Percentiles rank a stretch among this genome's conserved stretches.
Conservation (phyloP, 2,888 invertebrate genomes). For the Aleiodes leptofemur region DNA sequence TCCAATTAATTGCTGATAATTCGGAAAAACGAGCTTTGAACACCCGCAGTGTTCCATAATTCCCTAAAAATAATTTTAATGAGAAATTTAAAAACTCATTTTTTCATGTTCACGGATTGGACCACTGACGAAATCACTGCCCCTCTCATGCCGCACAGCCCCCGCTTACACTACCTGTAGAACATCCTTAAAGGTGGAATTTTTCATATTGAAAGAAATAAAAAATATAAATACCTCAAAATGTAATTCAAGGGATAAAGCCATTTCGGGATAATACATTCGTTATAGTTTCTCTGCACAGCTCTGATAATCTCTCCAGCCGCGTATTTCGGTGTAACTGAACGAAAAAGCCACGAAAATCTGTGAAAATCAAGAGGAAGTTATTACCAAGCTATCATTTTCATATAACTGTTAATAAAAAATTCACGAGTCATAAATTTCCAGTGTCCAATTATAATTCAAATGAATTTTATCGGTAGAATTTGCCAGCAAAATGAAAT, state of each 20-base stretch:
- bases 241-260: constrained; percentile 62
- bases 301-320: constrained; percentile 65
- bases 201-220: no score
- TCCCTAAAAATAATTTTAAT: no score
- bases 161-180: no score
- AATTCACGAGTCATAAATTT: constrained; percentile 22
- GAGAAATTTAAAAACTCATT: no score
- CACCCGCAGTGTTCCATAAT: no score
- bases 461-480: constrained; percentile 17
- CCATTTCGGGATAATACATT: constrained; percentile 66
- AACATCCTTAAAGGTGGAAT: no score
- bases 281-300: constrained; percentile 65
- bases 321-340: constrained; percentile 61
- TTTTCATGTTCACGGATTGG: no score
- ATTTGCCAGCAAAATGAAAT: constrained; percentile 22
- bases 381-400: background rate
- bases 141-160: no score
- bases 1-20: no score
- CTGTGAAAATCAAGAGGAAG: constrained; percentile 50
- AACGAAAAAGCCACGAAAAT: constrained; percentile 65
- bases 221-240: constrained; percentile 59
- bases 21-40: no score
- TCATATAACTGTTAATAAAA: constrained; percentile 1
- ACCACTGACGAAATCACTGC: no score
- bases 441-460: constrained; percentile 16